These are phyloP conservation scores for Dolomedes plantarius DNA, from an alignment of 2,888 invertebrate genomes.

Conservation along the genomic window DNA sequence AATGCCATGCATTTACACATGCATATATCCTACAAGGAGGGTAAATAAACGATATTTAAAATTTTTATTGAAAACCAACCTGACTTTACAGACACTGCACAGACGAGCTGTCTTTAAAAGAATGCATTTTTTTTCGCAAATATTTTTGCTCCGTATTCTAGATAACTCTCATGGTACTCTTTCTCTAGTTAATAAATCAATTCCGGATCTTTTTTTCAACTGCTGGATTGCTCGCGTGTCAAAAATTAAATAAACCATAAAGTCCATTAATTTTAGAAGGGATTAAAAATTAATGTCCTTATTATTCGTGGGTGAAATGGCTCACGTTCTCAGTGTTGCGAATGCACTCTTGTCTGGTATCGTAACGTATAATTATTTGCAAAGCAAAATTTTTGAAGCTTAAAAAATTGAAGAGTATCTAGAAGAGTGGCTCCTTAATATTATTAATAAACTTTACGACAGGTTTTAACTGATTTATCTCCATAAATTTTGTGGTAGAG, in stretches of 20 bases:
- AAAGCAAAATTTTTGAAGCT: too few species aligned
- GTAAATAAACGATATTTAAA: too few species aligned
- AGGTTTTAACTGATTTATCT: too few species aligned
- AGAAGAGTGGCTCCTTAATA: too few species aligned
- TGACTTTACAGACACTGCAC: neutral
- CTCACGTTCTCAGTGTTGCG: neutral
- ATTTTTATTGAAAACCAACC: too few species aligned
- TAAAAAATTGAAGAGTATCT: too few species aligned
- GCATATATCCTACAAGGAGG: too few species aligned
- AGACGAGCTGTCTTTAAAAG: neutral
- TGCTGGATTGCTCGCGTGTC: neutral
- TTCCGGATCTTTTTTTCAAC: neutral
- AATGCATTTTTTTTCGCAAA: neutral
- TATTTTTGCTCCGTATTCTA: neutral
- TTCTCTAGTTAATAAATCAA: conserved; percentile 11
- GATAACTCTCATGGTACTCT: neutral
- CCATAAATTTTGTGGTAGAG: too few species aligned
- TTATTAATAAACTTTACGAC: too few species aligned
- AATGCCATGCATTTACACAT: too few species aligned
- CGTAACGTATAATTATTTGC: neutral
- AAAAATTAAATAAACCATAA: conserved; percentile 14
- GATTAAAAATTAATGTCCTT: conserved; percentile 1
- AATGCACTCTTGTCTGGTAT: neutral
- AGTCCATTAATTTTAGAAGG: conserved; percentile 4
- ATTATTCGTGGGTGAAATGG: neutral